Evolutionary conservation across 2,113 vertebrate species (phyloP), one percentile per base, ranked within the genome.

Genomic region (Meleagris gallopavo): DNA sequence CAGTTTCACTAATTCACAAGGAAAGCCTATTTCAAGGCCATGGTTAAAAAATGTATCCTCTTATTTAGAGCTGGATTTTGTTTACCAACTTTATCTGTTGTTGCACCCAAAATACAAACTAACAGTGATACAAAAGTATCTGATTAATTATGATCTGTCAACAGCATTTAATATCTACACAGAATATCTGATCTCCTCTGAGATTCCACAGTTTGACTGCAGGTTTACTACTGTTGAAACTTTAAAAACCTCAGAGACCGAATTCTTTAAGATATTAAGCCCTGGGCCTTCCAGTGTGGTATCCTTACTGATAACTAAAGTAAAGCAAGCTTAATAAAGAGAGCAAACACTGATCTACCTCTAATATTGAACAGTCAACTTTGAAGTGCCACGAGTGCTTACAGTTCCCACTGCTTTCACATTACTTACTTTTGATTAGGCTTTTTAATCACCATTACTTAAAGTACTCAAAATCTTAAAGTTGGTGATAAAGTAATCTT

Each of bases 21-120:
- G 81, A 96, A 96, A 92, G 50, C 62, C 72, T 93, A 57, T 94
- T 95, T 93, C 85, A 97, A 97, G 95, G 88, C 19, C 22, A 95
- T 55, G 94, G 78, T 91, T 86, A 93, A 95, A 95, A 95, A 96
- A 96, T 62, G 65, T 81, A 92, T 79, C 45, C 84, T 96, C 90
- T 90, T 95, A 34, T 96, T 97, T 95, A 95, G 71, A 94, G 60
- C 13, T 96, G 82, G 89, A 97, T 75, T 58, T 64, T 65, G 43
- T 57, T 96, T 86, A 94, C 64, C 82, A 94, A 52, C 84, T 84
- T 88, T 95, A 25, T 83, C 66, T 73, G n/a, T n/a, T 14, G 83
- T 73, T 67, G 22, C 52, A 88, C 9, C 15, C 29, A 34, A 88
- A 85, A 81, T 43, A 65, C 3, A 5, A 89, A 73, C 18, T 83